These are phyloP conservation scores for Teleogryllus occipitalis DNA, from an alignment of 1,140 invertebrate genomes.

Conservation along the genomic window DNA sequence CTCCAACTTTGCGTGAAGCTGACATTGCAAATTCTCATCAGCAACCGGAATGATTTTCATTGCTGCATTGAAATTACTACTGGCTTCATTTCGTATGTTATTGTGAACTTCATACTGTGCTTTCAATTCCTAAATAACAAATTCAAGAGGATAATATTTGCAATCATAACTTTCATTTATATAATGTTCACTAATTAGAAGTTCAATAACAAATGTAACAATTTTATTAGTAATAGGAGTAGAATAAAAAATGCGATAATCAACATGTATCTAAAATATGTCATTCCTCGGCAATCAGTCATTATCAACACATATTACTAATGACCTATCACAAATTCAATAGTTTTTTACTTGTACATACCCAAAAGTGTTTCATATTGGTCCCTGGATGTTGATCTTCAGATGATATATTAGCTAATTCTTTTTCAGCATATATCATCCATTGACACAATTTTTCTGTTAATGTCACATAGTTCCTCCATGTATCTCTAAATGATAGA, in stretches of 20 bases:
- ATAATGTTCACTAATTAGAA: too few species aligned
- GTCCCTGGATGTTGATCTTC: slow-evolving; percentile 40
- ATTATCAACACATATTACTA: too few species aligned
- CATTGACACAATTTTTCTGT: slow-evolving; percentile 64
- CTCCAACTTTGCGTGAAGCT: slow-evolving; percentile 64
- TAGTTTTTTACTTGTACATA: slow-evolving; percentile 30
- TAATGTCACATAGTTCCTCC: slow-evolving; percentile 60
- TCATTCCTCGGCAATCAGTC: too few species aligned
- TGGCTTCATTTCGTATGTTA: slow-evolving; percentile 60
- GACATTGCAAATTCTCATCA: slow-evolving; percentile 70
- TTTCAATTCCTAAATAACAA: slow-evolving; percentile 58
- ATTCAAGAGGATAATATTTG: not conserved
- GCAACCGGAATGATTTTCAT: slow-evolving; percentile 65
- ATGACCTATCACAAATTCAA: too few species aligned
- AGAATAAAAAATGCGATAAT: too few species aligned
- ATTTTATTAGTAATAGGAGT: too few species aligned
- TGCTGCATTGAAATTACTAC: slow-evolving; percentile 63
- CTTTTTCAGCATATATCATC: slow-evolving; percentile 59
- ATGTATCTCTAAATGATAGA: slow-evolving; percentile 63
- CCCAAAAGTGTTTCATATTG: slow-evolving; percentile 73
- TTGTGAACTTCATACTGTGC: slow-evolving; percentile 81
- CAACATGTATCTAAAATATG: too few species aligned
- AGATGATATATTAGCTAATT: slow-evolving; percentile 43
- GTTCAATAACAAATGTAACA: too few species aligned
- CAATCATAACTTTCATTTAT: not conserved